Conservation (phyloP, 2,888 invertebrate species). For the Bruchidius siliquastri region DNA sequence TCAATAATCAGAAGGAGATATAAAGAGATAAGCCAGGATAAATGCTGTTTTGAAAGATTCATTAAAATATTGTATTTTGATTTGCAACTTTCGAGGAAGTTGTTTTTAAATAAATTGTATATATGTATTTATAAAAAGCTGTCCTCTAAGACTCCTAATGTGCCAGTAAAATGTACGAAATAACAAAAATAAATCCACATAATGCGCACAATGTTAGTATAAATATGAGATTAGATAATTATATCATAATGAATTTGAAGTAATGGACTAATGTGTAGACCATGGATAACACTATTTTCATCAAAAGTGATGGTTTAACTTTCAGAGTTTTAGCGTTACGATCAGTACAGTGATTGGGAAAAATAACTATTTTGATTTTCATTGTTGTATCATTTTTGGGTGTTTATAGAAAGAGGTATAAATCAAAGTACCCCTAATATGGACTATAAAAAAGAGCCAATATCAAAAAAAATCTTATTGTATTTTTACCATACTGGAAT, state of each 20-base stretch:
- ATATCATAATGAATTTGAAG: conserved; percentile 7
- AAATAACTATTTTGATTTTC: background rate
- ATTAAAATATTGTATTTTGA: background rate
- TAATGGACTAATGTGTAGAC: conserved; percentile 18
- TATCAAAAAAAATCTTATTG: background rate
- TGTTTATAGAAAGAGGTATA: background rate
- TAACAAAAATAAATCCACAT: conserved; percentile 16
- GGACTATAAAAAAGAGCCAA: background rate
- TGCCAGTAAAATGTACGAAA: conserved; percentile 12
- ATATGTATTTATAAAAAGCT: background rate
- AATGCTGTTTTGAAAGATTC: background rate
- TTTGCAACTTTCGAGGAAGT: background rate
- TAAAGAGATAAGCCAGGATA: background rate
- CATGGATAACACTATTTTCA: background rate
- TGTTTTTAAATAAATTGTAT: background rate
- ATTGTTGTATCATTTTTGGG: background rate
- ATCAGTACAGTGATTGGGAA: background rate
- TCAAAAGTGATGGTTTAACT: background rate
- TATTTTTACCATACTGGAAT: background rate
- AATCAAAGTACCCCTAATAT: background rate
- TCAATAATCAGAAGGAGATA: background rate
- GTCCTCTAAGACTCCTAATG: conserved; percentile 9
- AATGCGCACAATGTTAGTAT: conserved; percentile 24
- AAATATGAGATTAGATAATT: conserved; percentile 8
- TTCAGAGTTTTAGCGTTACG: background rate